Evolutionary conservation across 2,888 invertebrate species (phyloP), one percentile per base, ranked within the genome.

Genomic region (Ramazzottius varieornatus): DNA sequence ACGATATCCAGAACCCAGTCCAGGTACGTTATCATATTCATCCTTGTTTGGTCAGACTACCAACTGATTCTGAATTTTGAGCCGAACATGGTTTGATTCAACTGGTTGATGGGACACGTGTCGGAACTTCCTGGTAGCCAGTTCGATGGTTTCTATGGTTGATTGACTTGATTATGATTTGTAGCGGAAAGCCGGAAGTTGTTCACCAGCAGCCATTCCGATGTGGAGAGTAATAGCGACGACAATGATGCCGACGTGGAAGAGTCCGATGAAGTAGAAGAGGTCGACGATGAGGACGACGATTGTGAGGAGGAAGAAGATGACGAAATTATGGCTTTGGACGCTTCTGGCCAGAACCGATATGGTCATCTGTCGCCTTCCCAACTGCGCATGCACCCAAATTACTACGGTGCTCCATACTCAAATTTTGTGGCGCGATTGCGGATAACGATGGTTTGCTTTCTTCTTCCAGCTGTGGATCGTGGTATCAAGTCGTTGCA

Each of bases 291-390:
- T n/a, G 66, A 66, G 33, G 67, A 63, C 16, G 68, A 67, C 66
- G 80, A 80, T 67, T n/a, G n/a, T n/a, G 66, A 66, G 33, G 67
- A 63, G 13, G 68, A 67, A 66, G 80, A 80, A 67, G 24, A 33
- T 33, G 80, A 80, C 70, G 78, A 78, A 33, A 54, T 20, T 46
- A 40, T 33, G 64, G 64, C 54, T 54, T 20, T 40, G 20, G 54
- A 54, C 24, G 16, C 54, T 24, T 54, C 54, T 8, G 54, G 54
- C 8, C 20, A 54, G 24, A 54, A 13, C 4, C 54, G 54, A 13
- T 54, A 29, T 24, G 54, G 54, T 54, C 54, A 54, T 54, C 29
- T 54, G 4, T 54, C 54, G 4, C 54, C 54, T 8, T 54, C 54
- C 20, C 54, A 54, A 54, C 54, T 54, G 54, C 54, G 54, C 16